Evolutionary conservation across 2,113 vertebrate genomes (phyloP).

Genomic region (Vanacampus margaritifer): DNA sequence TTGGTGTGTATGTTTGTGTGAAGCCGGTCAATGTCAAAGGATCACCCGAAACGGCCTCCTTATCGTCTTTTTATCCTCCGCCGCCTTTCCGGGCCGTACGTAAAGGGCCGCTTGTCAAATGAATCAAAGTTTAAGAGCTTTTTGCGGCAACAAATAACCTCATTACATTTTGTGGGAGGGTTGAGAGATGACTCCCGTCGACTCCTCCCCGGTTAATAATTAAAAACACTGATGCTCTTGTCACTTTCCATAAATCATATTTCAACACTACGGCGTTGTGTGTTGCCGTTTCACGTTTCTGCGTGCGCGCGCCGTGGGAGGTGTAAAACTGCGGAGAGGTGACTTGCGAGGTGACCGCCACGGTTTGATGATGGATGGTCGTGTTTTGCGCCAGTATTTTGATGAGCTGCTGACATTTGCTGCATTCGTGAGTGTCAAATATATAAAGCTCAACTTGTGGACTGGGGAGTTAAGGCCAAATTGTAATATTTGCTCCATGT

Average conservation of each 20-base stretch:
- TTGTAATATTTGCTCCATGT: too few species aligned
- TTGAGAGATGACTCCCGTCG: slow-evolving; percentile 64
- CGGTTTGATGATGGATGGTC: slow-evolving; percentile 25
- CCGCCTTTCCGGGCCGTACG: slow-evolving; percentile 48
- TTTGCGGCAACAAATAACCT: slow-evolving; percentile 68
- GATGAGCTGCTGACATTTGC: slow-evolving; percentile 21
- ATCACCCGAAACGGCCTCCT: slow-evolving; percentile 61
- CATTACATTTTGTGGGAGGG: slow-evolving; percentile 61
- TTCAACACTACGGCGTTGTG: slow-evolving; percentile 22
- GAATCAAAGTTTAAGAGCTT: slow-evolving; percentile 66
- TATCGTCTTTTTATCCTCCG: slow-evolving; percentile 53
- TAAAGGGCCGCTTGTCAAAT: slow-evolving; percentile 66
- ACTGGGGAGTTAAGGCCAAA: too few species aligned
- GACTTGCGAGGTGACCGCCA: slow-evolving; percentile 42
- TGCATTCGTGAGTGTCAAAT: neutral
- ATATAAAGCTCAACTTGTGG: neutral
- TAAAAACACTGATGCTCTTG: slow-evolving; percentile 73
- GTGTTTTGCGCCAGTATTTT: slow-evolving; percentile 12
- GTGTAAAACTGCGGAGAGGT: slow-evolving; percentile 3
- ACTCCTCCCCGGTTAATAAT: slow-evolving; percentile 68
- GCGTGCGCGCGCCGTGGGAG: neutral
- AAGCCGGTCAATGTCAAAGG: slow-evolving; percentile 64
- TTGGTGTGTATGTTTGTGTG: slow-evolving; percentile 9
- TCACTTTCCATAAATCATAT: slow-evolving; percentile 71
- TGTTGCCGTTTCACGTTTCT: neutral